These are phyloP conservation scores for Euplagia quadripunctaria DNA, from an alignment of 2,888 invertebrate species.

Conservation along the genomic window DNA sequence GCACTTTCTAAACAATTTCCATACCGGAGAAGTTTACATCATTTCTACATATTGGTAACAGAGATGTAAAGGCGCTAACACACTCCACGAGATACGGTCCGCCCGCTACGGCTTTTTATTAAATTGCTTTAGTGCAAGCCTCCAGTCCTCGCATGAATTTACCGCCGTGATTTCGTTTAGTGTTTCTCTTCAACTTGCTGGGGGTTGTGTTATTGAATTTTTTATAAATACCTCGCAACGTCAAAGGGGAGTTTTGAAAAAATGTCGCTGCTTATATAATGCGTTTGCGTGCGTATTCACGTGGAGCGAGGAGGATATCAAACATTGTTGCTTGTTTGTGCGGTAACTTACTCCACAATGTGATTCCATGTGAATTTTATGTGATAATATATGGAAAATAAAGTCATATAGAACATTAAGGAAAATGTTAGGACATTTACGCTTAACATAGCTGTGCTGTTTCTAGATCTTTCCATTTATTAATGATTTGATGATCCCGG, in stretches of 20 bases:
- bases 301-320: conserved; percentile 6
- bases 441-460: too few relatives aligned
- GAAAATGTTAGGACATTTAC: too few relatives aligned
- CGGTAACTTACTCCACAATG: neutral
- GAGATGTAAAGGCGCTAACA: conserved; percentile 43
- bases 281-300: neutral
- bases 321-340: conserved; percentile 13
- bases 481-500: too few relatives aligned
- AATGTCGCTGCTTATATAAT: conserved; percentile 23
- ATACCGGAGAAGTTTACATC: conserved; percentile 57
- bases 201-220: conserved; percentile 37
- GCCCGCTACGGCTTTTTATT: conserved; percentile 67
- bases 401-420: neutral
- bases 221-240: conserved; percentile 31
- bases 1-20: conserved; percentile 62
- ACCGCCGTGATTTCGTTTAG: conserved; percentile 37
- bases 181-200: conserved; percentile 26
- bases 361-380: neutral
- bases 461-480: too few relatives aligned
- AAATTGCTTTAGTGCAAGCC: conserved; percentile 65
- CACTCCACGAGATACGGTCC: conserved; percentile 37
- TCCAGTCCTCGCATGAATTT: conserved; percentile 52
- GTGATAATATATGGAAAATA: conserved; percentile 1
- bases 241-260: conserved; percentile 28
- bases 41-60: conserved; percentile 52